These are phyloP conservation scores for Entomyzon cyanotis DNA, from an alignment of 2,113 vertebrate genomes.

Conservation along the genomic window DNA sequence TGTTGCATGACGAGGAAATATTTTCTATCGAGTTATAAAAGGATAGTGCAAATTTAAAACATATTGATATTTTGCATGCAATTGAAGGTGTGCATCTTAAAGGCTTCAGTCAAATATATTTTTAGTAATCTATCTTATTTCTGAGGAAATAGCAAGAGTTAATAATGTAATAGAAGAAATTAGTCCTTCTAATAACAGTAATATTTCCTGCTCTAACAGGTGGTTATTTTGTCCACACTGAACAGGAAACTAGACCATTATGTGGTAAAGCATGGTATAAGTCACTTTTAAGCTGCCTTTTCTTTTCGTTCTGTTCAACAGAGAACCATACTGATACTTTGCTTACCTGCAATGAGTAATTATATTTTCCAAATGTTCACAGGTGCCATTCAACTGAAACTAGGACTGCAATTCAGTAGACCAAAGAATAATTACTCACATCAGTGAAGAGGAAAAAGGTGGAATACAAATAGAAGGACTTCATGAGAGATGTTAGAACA, in stretches of 20 bases:
- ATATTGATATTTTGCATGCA: neutral
- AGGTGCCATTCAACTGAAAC: neutral
- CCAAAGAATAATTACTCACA: neutral
- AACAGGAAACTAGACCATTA: neutral
- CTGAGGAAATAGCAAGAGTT: neutral
- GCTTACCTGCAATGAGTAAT: neutral
- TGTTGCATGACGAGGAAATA: neutral
- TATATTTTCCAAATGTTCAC: neutral
- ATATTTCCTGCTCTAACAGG: neutral
- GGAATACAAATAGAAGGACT: neutral
- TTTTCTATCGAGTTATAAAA: neutral
- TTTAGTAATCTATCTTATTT: neutral
- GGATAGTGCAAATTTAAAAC: neutral
- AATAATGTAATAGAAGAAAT: neutral
- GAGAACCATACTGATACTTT: neutral
- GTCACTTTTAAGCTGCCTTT: neutral
- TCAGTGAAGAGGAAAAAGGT: neutral
- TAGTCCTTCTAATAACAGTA: neutral
- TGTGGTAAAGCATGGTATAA: neutral
- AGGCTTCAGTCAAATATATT: neutral
- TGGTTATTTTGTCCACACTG: neutral
- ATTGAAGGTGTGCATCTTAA: neutral
- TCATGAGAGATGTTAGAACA: neutral
- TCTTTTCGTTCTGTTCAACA: neutral
- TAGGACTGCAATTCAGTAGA: neutral